phyloP scores from a whole-genome alignment of 2,888 invertebrate genomes.

The Chloromyia formosa region DNA sequence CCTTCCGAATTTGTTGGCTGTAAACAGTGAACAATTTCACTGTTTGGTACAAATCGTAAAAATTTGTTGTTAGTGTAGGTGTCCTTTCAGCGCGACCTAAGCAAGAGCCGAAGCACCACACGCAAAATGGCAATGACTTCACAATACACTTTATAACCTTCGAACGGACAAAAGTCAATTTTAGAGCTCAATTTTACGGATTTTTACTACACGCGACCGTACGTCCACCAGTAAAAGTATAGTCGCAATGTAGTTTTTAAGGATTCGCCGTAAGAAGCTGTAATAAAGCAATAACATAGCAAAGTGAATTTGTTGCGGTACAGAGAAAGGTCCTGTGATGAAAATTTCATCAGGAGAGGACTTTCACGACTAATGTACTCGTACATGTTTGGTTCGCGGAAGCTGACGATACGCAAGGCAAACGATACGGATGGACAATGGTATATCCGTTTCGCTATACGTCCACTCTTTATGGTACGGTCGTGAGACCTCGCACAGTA shows the following conservation, averaged over 20 bases:
- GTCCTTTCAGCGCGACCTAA: background rate
- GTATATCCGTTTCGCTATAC: background rate
- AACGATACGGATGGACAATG: slow-evolving; percentile 14
- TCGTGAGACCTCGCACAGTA: slow-evolving; percentile 48
- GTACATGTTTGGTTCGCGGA: slow-evolving; percentile 20
- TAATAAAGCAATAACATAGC: slow-evolving; percentile 30
- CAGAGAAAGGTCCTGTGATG: slow-evolving; percentile 10
- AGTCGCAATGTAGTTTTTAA: slow-evolving; percentile 30
- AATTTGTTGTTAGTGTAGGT: slow-evolving; percentile 37
- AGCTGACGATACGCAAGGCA: slow-evolving; percentile 4
- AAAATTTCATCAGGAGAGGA: slow-evolving; percentile 21
- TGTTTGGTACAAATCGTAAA: slow-evolving; percentile 29
- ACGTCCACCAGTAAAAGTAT: slow-evolving; percentile 21
- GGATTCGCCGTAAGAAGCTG: slow-evolving; percentile 30
- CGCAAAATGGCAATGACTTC: background rate
- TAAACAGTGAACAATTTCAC: slow-evolving; percentile 36
- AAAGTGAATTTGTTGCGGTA: slow-evolving; percentile 30
- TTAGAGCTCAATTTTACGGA: slow-evolving; percentile 49
- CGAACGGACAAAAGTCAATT: slow-evolving; percentile 43
- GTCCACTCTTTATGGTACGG: slow-evolving; percentile 34
- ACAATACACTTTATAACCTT: slow-evolving; percentile 37
- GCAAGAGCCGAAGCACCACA: slow-evolving; percentile 22
- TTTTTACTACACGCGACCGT: slow-evolving; percentile 51
- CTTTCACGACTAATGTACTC: slow-evolving; percentile 22
- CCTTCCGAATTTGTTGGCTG: slow-evolving; percentile 34